These are phyloP conservation scores for Climacteris rufus DNA, from an alignment of 2,113 vertebrate genomes.

Conservation along the genomic window DNA sequence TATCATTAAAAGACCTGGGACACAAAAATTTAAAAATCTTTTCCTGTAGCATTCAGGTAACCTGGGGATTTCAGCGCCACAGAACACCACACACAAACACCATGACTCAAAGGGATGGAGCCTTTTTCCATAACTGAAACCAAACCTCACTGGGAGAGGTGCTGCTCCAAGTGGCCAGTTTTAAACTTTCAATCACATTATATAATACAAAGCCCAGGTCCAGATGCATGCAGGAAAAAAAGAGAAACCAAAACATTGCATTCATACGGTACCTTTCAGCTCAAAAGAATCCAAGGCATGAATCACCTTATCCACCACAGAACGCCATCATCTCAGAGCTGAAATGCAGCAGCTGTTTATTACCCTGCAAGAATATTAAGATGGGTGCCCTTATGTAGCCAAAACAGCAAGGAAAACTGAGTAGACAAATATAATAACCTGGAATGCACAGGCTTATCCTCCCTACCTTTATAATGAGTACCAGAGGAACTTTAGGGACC, in stretches of 20 bases:
- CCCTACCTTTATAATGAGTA: constrained; percentile 52
- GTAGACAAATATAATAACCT: constrained; percentile 15
- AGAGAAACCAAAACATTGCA: constrained; percentile 11
- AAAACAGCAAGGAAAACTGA: not conserved
- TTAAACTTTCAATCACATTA: not conserved
- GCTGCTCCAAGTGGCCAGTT: not conserved
- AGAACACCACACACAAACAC: not conserved
- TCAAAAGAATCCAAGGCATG: not conserved
- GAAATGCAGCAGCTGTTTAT: constrained; percentile 42
- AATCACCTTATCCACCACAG: constrained; percentile 20
- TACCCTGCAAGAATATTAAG: not conserved
- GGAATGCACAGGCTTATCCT: constrained; percentile 26
- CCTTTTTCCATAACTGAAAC: not conserved
- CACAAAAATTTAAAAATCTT: not conserved
- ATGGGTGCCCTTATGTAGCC: not conserved
- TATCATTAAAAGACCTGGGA: not conserved
- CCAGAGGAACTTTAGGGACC: constrained; percentile 38
- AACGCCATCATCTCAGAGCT: not conserved
- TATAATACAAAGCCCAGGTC: not conserved
- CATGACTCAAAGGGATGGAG: constrained; percentile 5
- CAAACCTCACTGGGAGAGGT: not conserved
- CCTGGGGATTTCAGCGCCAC: not conserved
- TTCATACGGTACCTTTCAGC: not conserved
- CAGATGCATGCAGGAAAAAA: not conserved
- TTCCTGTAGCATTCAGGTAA: not conserved